Percentiles rank a stretch among this genome's conserved stretches.
phyloP scores from a whole-genome alignment of 2,888 invertebrate species.

The Syrphus vitripennis region DNA sequence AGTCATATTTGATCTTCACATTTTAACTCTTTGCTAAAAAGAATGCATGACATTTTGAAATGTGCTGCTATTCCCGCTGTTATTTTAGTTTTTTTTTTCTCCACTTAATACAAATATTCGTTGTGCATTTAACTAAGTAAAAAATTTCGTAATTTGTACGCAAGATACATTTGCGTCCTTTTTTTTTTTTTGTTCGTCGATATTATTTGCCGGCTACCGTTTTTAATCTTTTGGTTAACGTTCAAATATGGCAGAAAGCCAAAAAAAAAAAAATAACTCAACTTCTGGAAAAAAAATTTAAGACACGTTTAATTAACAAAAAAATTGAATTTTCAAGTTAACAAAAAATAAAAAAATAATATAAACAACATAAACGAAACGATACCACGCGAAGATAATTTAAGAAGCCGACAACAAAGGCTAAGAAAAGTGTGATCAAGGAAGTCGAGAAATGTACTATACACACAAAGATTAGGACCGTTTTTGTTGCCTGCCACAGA shows the following conservation, averaged over 20 bases:
- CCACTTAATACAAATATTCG: background rate
- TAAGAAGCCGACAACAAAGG: constrained; percentile 30
- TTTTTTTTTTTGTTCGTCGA: background rate
- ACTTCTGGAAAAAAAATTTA: background rate
- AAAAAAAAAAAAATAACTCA: background rate
- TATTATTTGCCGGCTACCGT: background rate
- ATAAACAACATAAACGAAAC: background rate
- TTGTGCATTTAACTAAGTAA: background rate
- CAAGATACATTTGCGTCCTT: background rate
- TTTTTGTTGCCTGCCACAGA: too few species aligned
- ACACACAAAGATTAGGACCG: background rate
- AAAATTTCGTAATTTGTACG: constrained; percentile 1
- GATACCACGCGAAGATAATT: constrained; percentile 49
- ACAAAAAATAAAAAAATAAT: background rate
- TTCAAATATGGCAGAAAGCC: background rate
- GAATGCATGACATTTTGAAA: too few species aligned
- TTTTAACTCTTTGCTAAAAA: too few species aligned
- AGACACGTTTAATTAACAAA: constrained; percentile 61
- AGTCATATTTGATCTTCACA: too few species aligned
- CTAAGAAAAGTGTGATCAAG: constrained; percentile 3
- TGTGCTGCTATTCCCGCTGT: background rate
- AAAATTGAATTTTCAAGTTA: constrained; percentile 40
- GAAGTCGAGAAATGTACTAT: background rate
- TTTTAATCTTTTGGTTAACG: background rate
- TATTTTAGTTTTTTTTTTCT: background rate